Percentiles rank a stretch among this genome's conserved stretches.
These are phyloP conservation scores for Periophthalmodon schlosseri DNA, from an alignment of 2,113 vertebrate genomes.

Conservation along the genomic window DNA sequence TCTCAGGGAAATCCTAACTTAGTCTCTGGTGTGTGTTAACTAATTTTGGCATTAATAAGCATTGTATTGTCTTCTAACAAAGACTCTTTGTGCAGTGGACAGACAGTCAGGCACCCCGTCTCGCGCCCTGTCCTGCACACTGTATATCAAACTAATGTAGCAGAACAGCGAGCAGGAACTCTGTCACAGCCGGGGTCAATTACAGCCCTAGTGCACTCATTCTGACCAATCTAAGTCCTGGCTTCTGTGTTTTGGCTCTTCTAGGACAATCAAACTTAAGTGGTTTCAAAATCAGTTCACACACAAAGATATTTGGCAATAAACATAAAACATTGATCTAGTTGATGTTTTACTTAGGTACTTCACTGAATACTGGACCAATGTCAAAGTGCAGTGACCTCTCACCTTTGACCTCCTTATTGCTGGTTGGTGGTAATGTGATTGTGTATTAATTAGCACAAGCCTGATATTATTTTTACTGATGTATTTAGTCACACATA, in stretches of 20 bases:
- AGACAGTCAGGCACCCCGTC: constrained; percentile 74
- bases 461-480: background rate
- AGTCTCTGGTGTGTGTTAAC: constrained; percentile 41
- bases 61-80: constrained; percentile 69
- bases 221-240: constrained; percentile 22
- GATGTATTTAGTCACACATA: background rate
- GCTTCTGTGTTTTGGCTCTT: constrained; percentile 2
- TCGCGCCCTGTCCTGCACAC: constrained; percentile 65
- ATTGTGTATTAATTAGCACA: background rate
- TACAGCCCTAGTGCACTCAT: constrained; percentile 54
- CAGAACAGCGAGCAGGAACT: constrained; percentile 56
- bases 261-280: constrained; percentile 4
- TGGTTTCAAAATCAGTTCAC: background rate
- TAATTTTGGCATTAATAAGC: constrained; percentile 57
- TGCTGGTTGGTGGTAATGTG: background rate
- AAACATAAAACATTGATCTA: background rate
- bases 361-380: background rate
- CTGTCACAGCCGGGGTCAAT: constrained; percentile 63
- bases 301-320: background rate
- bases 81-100: constrained; percentile 64
- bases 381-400: constrained; percentile 28
- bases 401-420: constrained; percentile 27
- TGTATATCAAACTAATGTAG: constrained; percentile 68
- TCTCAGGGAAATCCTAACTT: constrained; percentile 34
- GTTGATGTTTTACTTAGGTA: background rate